phyloP scores from a whole-genome alignment of 2,888 invertebrate species.

The Eupithecia tripunctaria region DNA sequence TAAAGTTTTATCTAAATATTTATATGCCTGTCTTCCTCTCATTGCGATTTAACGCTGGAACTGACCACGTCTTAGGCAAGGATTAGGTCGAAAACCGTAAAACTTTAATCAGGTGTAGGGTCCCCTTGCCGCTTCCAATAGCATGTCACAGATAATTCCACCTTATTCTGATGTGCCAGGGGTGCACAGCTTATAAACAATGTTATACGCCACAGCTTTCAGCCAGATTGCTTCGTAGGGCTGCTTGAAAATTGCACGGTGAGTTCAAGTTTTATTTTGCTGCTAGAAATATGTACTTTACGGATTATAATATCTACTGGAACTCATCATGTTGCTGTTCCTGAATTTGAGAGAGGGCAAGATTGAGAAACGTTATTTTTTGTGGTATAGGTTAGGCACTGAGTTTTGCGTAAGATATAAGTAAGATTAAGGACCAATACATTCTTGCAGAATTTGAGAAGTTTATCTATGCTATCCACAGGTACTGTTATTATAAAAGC shows the following conservation, averaged over 20 bases:
- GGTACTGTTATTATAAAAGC: too few species aligned
- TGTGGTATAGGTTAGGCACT: neutral
- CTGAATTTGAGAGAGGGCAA: neutral
- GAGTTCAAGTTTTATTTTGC: conserved; percentile 21
- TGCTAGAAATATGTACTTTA: conserved; percentile 16
- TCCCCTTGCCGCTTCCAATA: conserved; percentile 30
- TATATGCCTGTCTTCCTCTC: too few species aligned
- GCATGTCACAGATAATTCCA: conserved; percentile 22
- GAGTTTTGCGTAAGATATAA: too few species aligned
- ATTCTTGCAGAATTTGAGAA: neutral
- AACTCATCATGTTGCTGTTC: neutral
- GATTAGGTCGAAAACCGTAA: neutral
- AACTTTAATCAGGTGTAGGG: neutral
- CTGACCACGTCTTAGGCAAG: neutral
- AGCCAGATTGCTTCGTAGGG: conserved; percentile 29
- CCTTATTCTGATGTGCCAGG: conserved; percentile 8
- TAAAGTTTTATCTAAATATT: too few species aligned
- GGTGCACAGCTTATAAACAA: conserved; percentile 12
- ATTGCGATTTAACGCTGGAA: neutral
- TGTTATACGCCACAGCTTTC: conserved; percentile 39
- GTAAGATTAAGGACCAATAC: neutral
- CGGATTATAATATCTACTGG: conserved; percentile 16
- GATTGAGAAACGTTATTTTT: neutral
- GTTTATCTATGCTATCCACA: too few species aligned
- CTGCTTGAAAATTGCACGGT: conserved; percentile 30